Base-by-base conservation (phyloP, 2,113 vertebrate species). In the Macrotus californicus region DNA sequence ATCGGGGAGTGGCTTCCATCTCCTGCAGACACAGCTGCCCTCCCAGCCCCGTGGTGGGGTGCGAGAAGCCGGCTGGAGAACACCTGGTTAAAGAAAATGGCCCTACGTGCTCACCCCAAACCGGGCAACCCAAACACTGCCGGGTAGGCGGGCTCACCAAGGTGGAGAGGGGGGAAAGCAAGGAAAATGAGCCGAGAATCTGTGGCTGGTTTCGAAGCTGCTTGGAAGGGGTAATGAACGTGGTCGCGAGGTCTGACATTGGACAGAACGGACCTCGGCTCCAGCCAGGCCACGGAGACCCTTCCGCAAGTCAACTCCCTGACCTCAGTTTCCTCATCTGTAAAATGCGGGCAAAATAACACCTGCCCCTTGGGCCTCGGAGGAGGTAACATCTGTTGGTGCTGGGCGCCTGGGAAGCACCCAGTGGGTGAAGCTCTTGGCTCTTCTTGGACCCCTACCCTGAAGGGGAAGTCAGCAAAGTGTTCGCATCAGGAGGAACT, bases 11-110 rank as follows among this genome's bases (percentile, higher is more conserved):
- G 80, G 87, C 41, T 94, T 96, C 94, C 94, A 84, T 69, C 92
- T 94, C 96, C 96, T 87, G 66, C 66, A 93, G 96, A 85, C 46
- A 72, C 93, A 82, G 56, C 81, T 80, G 54, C 7, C 70, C 72
- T 15, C 24, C 75, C 43, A 29, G 64, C 56, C 93, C 88, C 64
- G 66, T 26, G 52, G 41, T 77, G 67, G 70, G 2, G 8, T 22
- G 8, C 21, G 67, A 92, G 88, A 54, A 39, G 50, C 39, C 2
- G 13, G 41, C 36, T 6, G 24, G 0, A 16, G 2, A 39, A 61
- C 73, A 46, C 26, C 85, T 46, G 1, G 1, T 66, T 73, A 10
- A 87, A 88, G 88, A 81, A 21, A 61, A 77, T 3, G 9, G 50
- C 39, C 18, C 10, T 4, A 15, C 5, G 2, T 10, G 1, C 15